phyloP scores from a whole-genome alignment of 2,113 vertebrate genomes.

The Bagarius yarrelli region DNA sequence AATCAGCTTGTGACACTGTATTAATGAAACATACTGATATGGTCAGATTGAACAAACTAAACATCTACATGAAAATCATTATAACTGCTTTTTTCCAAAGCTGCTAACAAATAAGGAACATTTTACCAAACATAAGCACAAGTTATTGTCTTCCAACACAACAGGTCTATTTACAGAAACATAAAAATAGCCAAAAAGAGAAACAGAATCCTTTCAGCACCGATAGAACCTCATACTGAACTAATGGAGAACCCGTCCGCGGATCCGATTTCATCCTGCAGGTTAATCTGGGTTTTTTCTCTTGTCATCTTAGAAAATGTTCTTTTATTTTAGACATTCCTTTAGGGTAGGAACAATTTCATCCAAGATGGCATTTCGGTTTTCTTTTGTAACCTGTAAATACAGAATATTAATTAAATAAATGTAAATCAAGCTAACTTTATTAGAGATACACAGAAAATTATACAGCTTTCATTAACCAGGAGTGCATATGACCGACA shows the following conservation, averaged over 20 bases:
- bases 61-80: not conserved
- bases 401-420: not conserved
- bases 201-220: not conserved
- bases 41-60: not conserved
- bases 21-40: not conserved
- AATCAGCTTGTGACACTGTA: too few relatives aligned
- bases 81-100: not conserved
- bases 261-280: not conserved
- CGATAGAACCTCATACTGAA: not conserved
- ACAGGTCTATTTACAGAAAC: not conserved
- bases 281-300: not conserved
- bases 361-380: conserved; percentile 79
- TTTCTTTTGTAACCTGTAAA: conserved; percentile 86
- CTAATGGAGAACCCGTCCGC: not conserved
- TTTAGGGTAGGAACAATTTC: conserved; percentile 78
- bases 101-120: too few relatives aligned
- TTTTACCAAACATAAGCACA: not conserved
- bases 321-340: conserved; percentile 67
- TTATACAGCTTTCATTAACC: not conserved
- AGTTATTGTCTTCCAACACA: not conserved
- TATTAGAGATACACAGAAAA: not conserved
- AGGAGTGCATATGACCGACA: not conserved
- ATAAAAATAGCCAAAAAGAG: not conserved
- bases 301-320: not conserved
- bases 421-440: not conserved